Evolutionary conservation across 2,888 invertebrate genomes (phyloP).

Genomic region (Agrochola lota): DNA sequence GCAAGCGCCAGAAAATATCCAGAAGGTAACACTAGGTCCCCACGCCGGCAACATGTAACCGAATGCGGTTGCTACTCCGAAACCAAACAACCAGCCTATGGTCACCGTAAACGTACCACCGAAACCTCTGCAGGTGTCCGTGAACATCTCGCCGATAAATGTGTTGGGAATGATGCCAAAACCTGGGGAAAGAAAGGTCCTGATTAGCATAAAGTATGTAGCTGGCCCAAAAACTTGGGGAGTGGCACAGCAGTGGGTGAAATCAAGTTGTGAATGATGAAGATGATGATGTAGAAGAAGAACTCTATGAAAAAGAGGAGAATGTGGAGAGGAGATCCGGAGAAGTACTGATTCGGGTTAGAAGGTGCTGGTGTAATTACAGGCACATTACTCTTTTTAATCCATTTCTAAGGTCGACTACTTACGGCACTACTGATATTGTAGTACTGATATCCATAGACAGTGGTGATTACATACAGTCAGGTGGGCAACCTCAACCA

Average conservation of each 20-base stretch:
- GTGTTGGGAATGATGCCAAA: conserved; percentile 75
- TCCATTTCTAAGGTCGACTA: neutral
- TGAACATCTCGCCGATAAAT: conserved; percentile 76
- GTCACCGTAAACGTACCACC: conserved; percentile 73
- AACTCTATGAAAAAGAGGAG: neutral
- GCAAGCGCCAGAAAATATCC: conserved; percentile 67
- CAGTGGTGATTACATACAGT: neutral
- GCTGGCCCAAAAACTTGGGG: neutral
- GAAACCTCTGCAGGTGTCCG: conserved; percentile 71
- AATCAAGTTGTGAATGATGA: no score
- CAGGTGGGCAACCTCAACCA: neutral
- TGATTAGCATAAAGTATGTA: neutral
- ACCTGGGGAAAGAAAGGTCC: conserved; percentile 58
- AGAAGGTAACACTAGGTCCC: conserved; percentile 69
- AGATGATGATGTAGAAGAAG: no score
- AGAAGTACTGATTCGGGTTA: no score
- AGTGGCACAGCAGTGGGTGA: no score
- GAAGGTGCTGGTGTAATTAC: no score
- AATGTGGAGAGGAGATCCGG: no score
- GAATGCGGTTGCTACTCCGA: conserved; percentile 70
- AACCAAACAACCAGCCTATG: conserved; percentile 70
- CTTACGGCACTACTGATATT: neutral
- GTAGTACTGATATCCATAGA: neutral
- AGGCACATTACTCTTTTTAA: neutral
- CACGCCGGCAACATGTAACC: conserved; percentile 66